These are phyloP conservation scores for Hydrochoerus hydrochaeris DNA, from an alignment of 2,113 vertebrate species.

Conservation along the genomic window DNA sequence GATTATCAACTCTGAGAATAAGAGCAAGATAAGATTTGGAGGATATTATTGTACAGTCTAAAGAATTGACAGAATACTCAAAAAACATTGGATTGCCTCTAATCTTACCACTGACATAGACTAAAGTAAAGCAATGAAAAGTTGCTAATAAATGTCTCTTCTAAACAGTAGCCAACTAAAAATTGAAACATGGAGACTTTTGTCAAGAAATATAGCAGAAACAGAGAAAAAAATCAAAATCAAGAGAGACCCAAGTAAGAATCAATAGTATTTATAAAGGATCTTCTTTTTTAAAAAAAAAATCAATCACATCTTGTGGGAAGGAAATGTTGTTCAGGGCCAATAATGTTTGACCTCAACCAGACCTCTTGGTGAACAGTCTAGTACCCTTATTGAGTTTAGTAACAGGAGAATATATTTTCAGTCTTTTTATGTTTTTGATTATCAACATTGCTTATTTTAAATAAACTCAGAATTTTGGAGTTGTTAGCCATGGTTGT, in stretches of 20 bases:
- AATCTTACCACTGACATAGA: not conserved
- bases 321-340: slow-evolving; percentile 7
- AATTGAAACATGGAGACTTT: not conserved
- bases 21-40: not conserved
- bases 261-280: slow-evolving; percentile 40
- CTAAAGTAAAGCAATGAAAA: not conserved
- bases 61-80: not conserved
- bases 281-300: not conserved
- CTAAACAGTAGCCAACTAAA: not conserved
- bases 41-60: not conserved
- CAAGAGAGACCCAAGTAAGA: not conserved
- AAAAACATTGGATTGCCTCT: not conserved
- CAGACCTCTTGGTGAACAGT: slow-evolving; percentile 11
- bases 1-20: not conserved
- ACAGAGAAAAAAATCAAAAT: not conserved
- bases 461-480: slow-evolving; percentile 30
- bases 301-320: slow-evolving; percentile 1
- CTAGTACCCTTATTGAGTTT: not conserved
- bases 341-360: not conserved
- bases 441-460: slow-evolving; percentile 18
- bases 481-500: not conserved
- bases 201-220: slow-evolving; percentile 14
- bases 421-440: not conserved
- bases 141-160: not conserved
- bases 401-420: not conserved